phyloP scores from a whole-genome alignment of 1,140 invertebrate genomes.

The Galleria mellonella region DNA sequence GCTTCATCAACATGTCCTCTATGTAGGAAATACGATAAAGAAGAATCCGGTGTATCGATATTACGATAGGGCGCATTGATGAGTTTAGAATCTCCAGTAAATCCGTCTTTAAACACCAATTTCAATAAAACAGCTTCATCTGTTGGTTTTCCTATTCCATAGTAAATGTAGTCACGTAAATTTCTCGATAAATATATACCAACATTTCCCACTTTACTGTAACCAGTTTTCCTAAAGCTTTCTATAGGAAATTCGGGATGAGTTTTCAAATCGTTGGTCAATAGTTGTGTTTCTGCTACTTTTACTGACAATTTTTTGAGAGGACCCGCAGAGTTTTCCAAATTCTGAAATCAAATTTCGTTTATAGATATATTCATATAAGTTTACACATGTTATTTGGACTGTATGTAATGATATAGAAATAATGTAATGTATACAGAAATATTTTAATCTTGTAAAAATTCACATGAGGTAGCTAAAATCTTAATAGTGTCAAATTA shows the following conservation, averaged over 20 bases:
- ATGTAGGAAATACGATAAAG: slow-evolving; percentile 7
- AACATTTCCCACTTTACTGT: slow-evolving; percentile 5
- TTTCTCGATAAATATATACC: slow-evolving; percentile 25
- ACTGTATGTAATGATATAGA: too few relatives aligned
- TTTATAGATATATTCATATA: too few relatives aligned
- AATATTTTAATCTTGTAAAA: too few relatives aligned
- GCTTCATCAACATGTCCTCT: neutral
- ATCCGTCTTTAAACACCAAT: slow-evolving; percentile 5
- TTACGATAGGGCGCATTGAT: neutral
- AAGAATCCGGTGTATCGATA: neutral
- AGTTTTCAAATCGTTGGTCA: slow-evolving; percentile 4
- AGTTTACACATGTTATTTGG: too few relatives aligned
- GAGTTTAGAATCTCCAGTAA: neutral
- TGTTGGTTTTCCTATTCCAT: slow-evolving; percentile 9
- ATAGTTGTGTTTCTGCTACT: slow-evolving; percentile 3
- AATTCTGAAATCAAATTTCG: slow-evolving; percentile 7
- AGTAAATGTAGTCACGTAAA: slow-evolving; percentile 16
- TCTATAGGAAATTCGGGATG: slow-evolving; percentile 7
- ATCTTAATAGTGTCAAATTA: too few relatives aligned
- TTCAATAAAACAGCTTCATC: slow-evolving; percentile 18
- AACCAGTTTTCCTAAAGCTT: slow-evolving; percentile 12
- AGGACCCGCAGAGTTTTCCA: slow-evolving; percentile 1
- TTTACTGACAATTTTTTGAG: slow-evolving; percentile 12
- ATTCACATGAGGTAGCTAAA: too few relatives aligned
- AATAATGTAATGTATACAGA: too few relatives aligned